These are phyloP conservation scores for Caiman crocodilus DNA, from an alignment of 2,797 vertebrate genomes.

Conservation along the genomic window DNA sequence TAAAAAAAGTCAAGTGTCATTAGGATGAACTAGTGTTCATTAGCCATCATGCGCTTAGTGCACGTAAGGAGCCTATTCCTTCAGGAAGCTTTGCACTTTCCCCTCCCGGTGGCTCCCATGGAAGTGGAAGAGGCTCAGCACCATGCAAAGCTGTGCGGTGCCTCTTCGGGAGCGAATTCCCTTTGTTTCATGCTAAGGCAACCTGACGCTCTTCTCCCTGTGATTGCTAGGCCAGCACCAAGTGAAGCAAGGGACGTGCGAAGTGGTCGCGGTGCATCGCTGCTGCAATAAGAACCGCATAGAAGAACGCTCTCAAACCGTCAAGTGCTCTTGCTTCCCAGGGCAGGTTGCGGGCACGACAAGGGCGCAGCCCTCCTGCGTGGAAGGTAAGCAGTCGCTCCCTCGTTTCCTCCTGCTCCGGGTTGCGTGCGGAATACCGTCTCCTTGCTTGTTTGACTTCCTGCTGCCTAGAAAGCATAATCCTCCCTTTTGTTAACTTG, in stretches of 20 bases:
- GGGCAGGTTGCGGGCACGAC: slow-evolving; percentile 97
- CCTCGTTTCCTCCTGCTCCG: rapidly evolving
- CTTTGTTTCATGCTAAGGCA: neutral
- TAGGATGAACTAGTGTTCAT: neutral
- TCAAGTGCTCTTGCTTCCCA: slow-evolving; percentile 96
- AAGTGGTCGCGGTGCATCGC: slow-evolving; percentile 93
- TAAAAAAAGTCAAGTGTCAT: neutral
- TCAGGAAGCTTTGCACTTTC: neutral
- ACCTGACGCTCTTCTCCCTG: neutral
- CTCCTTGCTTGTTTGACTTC: slow-evolving; percentile 44
- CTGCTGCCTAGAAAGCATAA: slow-evolving; percentile 35
- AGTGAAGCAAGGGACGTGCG: slow-evolving; percentile 93
- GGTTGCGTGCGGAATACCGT: neutral
- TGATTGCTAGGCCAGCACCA: slow-evolving; percentile 83
- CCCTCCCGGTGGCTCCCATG: neutral
- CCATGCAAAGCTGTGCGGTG: rapidly evolving
- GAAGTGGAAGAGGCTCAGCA: rapidly evolving
- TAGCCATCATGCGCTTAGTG: neutral
- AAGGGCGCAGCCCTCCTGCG: slow-evolving; percentile 91
- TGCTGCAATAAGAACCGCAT: slow-evolving; percentile 98
- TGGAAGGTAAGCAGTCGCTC: slow-evolving; percentile 89
- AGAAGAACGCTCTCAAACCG: slow-evolving; percentile 94
- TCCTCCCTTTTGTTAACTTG: slow-evolving; percentile 68
- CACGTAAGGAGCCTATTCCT: neutral
- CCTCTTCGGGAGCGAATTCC: neutral